Evolutionary conservation across 2,888 invertebrate species (phyloP).

Genomic region (Epinotia demarniana): DNA sequence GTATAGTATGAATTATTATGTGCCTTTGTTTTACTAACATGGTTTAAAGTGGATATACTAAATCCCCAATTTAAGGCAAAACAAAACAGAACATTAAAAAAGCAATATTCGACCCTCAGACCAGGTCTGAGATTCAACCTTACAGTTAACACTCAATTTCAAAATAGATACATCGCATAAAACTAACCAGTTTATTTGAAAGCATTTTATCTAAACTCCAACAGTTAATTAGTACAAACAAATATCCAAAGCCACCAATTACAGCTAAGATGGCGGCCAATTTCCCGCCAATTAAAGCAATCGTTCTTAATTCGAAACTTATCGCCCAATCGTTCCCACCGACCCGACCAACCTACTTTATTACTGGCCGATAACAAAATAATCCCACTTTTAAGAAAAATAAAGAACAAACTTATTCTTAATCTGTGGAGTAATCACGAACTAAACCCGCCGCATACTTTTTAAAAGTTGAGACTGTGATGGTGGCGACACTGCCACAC

Average conservation of each 20-base stretch:
- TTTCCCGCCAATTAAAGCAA: constrained; percentile 43
- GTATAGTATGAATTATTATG: too few species aligned
- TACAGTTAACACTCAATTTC: background rate
- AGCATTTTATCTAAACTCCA: background rate
- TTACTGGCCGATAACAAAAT: constrained; percentile 76
- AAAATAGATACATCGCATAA: background rate
- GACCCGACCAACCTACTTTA: constrained; percentile 65
- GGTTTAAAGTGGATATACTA: too few species aligned
- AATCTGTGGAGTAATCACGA: constrained; percentile 53
- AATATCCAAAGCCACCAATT: constrained; percentile 36
- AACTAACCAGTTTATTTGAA: background rate
- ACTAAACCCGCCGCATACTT: constrained; percentile 13
- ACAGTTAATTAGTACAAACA: constrained; percentile 39
- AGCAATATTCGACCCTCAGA: background rate
- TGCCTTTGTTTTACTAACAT: too few species aligned
- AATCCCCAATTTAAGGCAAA: background rate
- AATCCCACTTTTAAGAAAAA: constrained; percentile 60
- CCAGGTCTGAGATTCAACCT: background rate
- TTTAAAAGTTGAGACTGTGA: constrained; percentile 22
- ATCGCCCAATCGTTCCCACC: constrained; percentile 45
- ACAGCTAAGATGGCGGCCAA: constrained; percentile 41
- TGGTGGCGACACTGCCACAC: constrained; percentile 27
- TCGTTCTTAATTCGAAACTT: constrained; percentile 44
- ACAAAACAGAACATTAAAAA: background rate
- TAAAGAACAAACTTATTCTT: constrained; percentile 60